Evolutionary conservation across 2,113 vertebrate genomes (phyloP).

Genomic region (Proterorhinus semilunaris): DNA sequence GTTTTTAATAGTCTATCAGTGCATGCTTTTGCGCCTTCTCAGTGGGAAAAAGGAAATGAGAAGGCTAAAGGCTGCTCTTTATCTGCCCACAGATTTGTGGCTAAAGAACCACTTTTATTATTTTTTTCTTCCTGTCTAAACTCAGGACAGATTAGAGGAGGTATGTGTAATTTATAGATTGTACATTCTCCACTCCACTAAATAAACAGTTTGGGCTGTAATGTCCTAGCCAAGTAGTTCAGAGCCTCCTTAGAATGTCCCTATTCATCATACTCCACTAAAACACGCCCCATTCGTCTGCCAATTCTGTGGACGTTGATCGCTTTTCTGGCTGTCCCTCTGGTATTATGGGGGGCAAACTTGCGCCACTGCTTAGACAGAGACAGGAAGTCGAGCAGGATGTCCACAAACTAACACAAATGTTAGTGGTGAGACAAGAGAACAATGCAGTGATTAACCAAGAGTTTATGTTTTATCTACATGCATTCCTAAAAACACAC

Average conservation of each 20-base stretch:
- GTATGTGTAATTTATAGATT: constrained; percentile 12
- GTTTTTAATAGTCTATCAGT: neutral
- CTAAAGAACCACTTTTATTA: constrained; percentile 7
- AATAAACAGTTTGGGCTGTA: neutral
- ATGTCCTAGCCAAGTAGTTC: constrained; percentile 13
- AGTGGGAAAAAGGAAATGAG: constrained; percentile 28
- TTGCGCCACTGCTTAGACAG: constrained; percentile 26
- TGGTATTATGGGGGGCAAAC: constrained; percentile 18
- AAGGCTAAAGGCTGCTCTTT: constrained; percentile 11
- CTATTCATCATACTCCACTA: constrained; percentile 2
- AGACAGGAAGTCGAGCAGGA: constrained; percentile 61
- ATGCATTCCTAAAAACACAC: constrained; percentile 12
- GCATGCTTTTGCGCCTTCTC: neutral
- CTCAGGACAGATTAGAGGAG: neutral
- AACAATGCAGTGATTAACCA: constrained; percentile 48
- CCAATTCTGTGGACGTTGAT: constrained; percentile 2
- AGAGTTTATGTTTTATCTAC: constrained; percentile 1
- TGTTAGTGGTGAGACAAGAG: constrained; percentile 11
- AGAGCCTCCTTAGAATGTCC: constrained; percentile 9
- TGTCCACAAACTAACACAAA: constrained; percentile 50
- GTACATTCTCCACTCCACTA: too few relatives aligned
- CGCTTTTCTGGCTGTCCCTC: constrained; percentile 16
- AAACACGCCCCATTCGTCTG: constrained; percentile 12
- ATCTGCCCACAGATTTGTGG: constrained; percentile 11
- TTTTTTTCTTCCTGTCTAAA: constrained; percentile 38